Base-by-base conservation (phyloP, 2,888 invertebrate genomes). In the Eupeodes latifasciatus region DNA sequence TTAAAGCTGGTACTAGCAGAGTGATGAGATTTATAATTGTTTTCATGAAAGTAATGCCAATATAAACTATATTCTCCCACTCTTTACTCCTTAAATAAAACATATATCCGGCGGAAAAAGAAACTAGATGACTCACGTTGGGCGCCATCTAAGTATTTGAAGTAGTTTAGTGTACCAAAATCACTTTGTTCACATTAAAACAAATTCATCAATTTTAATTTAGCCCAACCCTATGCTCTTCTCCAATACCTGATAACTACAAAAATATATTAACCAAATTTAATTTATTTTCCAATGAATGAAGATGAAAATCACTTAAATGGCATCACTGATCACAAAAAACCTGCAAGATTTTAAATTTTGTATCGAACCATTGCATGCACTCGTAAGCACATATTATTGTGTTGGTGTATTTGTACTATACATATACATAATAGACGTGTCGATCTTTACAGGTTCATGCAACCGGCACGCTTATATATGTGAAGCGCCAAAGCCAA, bases 381-480 rank as follows among this genome's bases (percentile, higher is more conserved):
- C 61, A 59, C 49, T 57, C 44, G 34, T 59, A 27, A 59, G 27
- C 72, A 59, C 11, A 47, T 5, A 34, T 27, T 40, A n/a, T 27
- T 27, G 2, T 27, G 27, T 27, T 27, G 27, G 44, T 14, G 19
- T 7, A 19, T 12, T 11, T 14, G 5, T n/a, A n/a, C 11, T 27
- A 27, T n/a, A 34, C 27, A 40, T 40, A 72, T n/a, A 72, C 27
- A 36, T 49, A 71, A 72, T n/a, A 59, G n/a, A 47, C 59, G 81
- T 85, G 81, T 85, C 85, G 88, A 85, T 81, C 88, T 78, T 75
- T 61, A 75, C 81, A 81, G 88, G 74, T 81, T 81, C 88, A 88
- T 85, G 85, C 88, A 88, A 88, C 81, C 88, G 88, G 85, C 88
- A 88, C 88, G 85, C 88, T 88, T 74, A 34, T 55, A 34, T 55